phyloP scores from a whole-genome alignment of 2,888 invertebrate species.

The Rhimphoctona megacephalus region DNA sequence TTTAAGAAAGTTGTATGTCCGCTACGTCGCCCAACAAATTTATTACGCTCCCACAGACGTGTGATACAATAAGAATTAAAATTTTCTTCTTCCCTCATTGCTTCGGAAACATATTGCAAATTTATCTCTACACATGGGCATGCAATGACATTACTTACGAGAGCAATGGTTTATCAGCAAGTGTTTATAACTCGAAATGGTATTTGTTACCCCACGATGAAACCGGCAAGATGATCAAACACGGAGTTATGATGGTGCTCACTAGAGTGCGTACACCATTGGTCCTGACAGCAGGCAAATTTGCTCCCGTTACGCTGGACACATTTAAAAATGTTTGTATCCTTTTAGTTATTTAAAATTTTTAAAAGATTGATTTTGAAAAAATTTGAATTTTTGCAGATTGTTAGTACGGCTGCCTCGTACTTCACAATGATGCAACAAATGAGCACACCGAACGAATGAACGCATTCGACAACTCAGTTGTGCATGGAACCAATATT shows the following conservation, averaged over 20 bases:
- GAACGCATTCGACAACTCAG: neutral
- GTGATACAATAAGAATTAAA: constrained; percentile 62
- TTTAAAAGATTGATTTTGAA: neutral
- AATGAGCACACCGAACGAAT: constrained; percentile 58
- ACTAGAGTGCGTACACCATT: constrained; percentile 72
- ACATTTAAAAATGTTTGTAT: constrained; percentile 73
- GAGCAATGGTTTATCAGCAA: constrained; percentile 69
- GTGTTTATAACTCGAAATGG: constrained; percentile 74
- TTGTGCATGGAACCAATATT: neutral
- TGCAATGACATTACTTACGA: constrained; percentile 74
- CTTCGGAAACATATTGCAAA: constrained; percentile 71
- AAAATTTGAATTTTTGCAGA: constrained; percentile 49
- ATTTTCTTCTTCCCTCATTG: constrained; percentile 72
- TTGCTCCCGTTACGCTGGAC: constrained; percentile 74
- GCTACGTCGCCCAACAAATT: neutral
- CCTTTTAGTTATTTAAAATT: neutral
- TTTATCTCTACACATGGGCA: constrained; percentile 75
- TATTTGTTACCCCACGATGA: constrained; percentile 70
- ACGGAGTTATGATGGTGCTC: constrained; percentile 71
- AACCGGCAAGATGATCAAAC: constrained; percentile 68
- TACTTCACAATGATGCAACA: constrained; percentile 70
- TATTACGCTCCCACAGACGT: constrained; percentile 56
- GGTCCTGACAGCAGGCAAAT: constrained; percentile 74
- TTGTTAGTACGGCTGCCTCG: constrained; percentile 68
- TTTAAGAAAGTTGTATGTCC: neutral